A percentile compares a stretch with the other conserved stretches of the same genome.
Conservation (phyloP, 2,888 invertebrate genomes). For the Bhutanitis thaidina region DNA sequence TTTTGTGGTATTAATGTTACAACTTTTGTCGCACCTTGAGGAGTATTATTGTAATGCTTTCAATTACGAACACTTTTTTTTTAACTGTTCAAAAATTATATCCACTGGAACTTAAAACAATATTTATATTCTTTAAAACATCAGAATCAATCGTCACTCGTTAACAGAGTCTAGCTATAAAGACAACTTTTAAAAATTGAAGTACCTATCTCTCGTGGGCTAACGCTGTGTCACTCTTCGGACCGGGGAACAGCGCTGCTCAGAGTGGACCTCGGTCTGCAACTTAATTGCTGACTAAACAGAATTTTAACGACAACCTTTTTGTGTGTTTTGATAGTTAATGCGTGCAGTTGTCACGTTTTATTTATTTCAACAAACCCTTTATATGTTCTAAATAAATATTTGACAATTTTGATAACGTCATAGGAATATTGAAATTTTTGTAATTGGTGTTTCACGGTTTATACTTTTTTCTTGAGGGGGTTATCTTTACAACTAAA, state of each 20-base stretch:
- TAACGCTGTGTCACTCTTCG: conserved; percentile 72
- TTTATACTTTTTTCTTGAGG: too few relatives aligned
- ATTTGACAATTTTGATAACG: too few relatives aligned
- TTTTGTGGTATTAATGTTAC: too few relatives aligned
- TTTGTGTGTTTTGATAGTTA: conserved; percentile 10
- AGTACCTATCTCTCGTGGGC: conserved; percentile 66
- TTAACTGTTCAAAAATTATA: neutral
- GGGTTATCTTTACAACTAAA: too few relatives aligned
- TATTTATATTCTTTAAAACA: conserved; percentile 55
- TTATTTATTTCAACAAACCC: neutral
- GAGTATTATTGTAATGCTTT: neutral
- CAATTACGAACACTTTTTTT: too few relatives aligned
- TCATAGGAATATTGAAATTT: too few relatives aligned
- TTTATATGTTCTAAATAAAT: too few relatives aligned
- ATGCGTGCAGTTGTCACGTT: conserved; percentile 3
- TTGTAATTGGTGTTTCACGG: too few relatives aligned
- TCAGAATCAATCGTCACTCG: conserved; percentile 69
- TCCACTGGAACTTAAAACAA: conserved; percentile 36
- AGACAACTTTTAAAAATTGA: conserved; percentile 68
- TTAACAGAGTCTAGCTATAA: conserved; percentile 56
- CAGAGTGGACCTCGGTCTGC: conserved; percentile 28
- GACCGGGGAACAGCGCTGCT: conserved; percentile 41
- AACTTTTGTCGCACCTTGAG: too few relatives aligned
- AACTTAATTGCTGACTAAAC: conserved; percentile 22
- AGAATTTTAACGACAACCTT: conserved; percentile 17